These are phyloP conservation scores for Varecia variegata DNA, from an alignment of 2,797 vertebrate species.

Conservation along the genomic window DNA sequence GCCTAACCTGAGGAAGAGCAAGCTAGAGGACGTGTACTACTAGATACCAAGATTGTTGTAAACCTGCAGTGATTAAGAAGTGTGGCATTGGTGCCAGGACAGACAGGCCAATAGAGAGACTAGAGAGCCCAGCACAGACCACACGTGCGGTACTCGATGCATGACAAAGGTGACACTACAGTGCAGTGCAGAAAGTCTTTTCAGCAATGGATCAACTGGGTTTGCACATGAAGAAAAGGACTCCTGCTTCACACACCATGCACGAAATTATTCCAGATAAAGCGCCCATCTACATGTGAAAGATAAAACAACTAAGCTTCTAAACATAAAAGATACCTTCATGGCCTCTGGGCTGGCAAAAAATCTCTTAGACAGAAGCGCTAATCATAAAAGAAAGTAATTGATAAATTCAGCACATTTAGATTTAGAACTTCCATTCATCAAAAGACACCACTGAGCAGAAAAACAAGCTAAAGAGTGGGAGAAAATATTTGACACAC, in stretches of 20 bases:
- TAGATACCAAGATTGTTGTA: neutral
- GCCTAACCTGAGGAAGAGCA: neutral
- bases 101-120: neutral
- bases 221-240: neutral
- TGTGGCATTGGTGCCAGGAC: neutral
- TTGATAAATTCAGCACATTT: neutral
- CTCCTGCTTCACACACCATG: neutral
- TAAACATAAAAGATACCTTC: neutral
- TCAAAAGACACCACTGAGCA: neutral
- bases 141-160: neutral
- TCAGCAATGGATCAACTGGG: neutral
- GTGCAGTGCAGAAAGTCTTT: neutral
- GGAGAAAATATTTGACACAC: neutral
- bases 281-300: neutral
- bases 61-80: neutral
- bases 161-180: neutral
- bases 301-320: neutral
- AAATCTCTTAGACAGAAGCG: neutral
- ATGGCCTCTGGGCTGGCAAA: neutral
- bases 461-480: neutral
- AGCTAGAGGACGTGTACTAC: neutral
- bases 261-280: neutral
- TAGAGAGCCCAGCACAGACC: neutral
- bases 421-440: neutral
- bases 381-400: neutral